These are phyloP conservation scores for Gryllus bimaculatus DNA, from an alignment of 1,140 invertebrate genomes.

Conservation along the genomic window DNA sequence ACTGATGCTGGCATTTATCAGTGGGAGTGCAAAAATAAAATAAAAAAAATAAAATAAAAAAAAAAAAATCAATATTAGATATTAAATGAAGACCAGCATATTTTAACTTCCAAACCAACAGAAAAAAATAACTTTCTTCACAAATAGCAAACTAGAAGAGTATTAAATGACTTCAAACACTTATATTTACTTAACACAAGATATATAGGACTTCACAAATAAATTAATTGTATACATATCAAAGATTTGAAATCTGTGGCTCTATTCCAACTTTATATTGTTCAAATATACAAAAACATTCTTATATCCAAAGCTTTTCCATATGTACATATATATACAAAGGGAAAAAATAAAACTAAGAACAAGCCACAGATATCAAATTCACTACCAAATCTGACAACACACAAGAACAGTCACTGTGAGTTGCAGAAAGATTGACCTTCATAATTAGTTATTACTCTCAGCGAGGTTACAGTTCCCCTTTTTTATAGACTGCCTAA, in stretches of 20 bases:
- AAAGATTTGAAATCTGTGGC: background rate
- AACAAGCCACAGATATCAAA: constrained; percentile 1
- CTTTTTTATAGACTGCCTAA: background rate
- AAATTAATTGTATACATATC: background rate
- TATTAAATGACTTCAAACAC: background rate
- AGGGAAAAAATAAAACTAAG: background rate
- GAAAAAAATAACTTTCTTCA: background rate
- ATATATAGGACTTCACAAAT: background rate
- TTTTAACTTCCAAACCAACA: background rate
- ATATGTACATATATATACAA: background rate
- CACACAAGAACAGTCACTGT: background rate
- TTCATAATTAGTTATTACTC: background rate
- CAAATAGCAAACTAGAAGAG: background rate
- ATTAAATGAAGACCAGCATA: background rate
- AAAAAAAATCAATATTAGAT: background rate
- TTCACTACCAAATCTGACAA: background rate
- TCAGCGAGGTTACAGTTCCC: constrained; percentile 2
- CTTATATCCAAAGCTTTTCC: background rate
- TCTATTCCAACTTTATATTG: background rate
- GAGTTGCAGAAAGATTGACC: background rate
- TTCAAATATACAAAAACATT: background rate
- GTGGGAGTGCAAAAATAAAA: background rate
- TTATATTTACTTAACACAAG: background rate
- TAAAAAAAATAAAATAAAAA: background rate
- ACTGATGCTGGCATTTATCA: background rate